Percentiles rank a stretch among this genome's conserved stretches.
Conservation (phyloP, 2,888 invertebrate species). For the Polyommatus iphigenia region DNA sequence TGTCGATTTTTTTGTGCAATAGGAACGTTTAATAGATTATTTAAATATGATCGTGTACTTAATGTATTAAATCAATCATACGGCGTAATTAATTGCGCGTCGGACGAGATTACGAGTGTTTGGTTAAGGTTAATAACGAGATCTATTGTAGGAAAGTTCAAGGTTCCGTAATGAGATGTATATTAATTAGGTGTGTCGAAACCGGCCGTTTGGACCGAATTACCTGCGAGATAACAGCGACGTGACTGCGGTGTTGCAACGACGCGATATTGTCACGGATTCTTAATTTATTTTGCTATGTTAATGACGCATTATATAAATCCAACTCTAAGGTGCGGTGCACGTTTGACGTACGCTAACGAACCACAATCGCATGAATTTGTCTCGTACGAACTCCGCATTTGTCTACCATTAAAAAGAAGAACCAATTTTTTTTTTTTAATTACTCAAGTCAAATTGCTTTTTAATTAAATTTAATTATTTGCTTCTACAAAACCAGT, state of each 20-base stretch:
- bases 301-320: conserved; percentile 42
- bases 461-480: conserved; percentile 30
- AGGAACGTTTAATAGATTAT: conserved; percentile 75
- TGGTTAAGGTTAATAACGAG: conserved; percentile 68
- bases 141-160: conserved; percentile 77
- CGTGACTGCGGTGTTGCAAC: conserved; percentile 54
- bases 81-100: conserved; percentile 76
- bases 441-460: conserved; percentile 29
- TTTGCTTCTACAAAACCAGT: conserved; percentile 32
- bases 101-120: conserved; percentile 57
- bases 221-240: conserved; percentile 60
- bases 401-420: background rate
- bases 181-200: conserved; percentile 73
- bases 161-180: conserved; percentile 69
- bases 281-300: conserved; percentile 42
- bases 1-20: conserved; percentile 65
- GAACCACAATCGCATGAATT: background rate
- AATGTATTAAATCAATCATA: conserved; percentile 80
- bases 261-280: conserved; percentile 45
- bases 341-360: conserved; percentile 13
- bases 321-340: conserved; percentile 41
- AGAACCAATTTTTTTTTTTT: background rate
- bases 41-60: conserved; percentile 76
- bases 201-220: conserved; percentile 59
- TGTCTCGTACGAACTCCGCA: background rate